Conservation (phyloP, 2,113 vertebrate species). For the Verasper variegatus region DNA sequence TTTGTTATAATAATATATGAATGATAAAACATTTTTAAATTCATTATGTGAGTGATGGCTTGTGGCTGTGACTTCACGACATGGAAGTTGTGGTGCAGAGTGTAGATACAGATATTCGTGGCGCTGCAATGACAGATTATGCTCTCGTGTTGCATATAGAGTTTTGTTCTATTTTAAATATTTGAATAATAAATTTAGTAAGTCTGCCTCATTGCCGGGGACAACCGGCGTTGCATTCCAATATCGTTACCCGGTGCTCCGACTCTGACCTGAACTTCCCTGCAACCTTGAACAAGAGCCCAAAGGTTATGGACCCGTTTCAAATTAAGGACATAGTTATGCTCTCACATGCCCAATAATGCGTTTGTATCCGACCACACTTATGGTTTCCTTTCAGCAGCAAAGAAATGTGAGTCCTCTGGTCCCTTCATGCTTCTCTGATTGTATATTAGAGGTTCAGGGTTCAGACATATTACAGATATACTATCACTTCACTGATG, state of each 20-base stretch:
- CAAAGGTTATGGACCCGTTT: slow-evolving; percentile 60
- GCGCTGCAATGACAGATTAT: slow-evolving; percentile 57
- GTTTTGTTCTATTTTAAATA: slow-evolving; percentile 64
- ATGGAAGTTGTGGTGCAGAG: slow-evolving; percentile 8
- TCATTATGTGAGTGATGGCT: no score
- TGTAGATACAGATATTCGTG: slow-evolving; percentile 35
- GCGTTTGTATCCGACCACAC: slow-evolving; percentile 4
- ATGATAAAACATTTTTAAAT: no score
- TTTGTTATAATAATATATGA: no score
- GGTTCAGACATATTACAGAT: slow-evolving; percentile 29
- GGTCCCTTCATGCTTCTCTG: slow-evolving; percentile 5
- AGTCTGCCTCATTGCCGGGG: slow-evolving; percentile 13
- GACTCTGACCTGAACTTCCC: slow-evolving; percentile 43
- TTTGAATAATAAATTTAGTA: slow-evolving; percentile 70
- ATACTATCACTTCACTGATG: slow-evolving; percentile 9
- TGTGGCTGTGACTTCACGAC: not conserved
- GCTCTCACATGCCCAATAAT: slow-evolving; percentile 30
- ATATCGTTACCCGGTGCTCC: slow-evolving; percentile 47
- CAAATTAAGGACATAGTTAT: slow-evolving; percentile 54
- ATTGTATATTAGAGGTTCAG: slow-evolving; percentile 10
- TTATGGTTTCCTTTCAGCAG: slow-evolving; percentile 16
- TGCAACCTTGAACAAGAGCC: slow-evolving; percentile 67
- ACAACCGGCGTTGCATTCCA: slow-evolving; percentile 62
- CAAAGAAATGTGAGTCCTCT: not conserved
- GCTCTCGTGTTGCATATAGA: slow-evolving; percentile 61